These are phyloP conservation scores for Trachurus trachurus DNA, from an alignment of 2,797 vertebrate species.

Conservation along the genomic window DNA sequence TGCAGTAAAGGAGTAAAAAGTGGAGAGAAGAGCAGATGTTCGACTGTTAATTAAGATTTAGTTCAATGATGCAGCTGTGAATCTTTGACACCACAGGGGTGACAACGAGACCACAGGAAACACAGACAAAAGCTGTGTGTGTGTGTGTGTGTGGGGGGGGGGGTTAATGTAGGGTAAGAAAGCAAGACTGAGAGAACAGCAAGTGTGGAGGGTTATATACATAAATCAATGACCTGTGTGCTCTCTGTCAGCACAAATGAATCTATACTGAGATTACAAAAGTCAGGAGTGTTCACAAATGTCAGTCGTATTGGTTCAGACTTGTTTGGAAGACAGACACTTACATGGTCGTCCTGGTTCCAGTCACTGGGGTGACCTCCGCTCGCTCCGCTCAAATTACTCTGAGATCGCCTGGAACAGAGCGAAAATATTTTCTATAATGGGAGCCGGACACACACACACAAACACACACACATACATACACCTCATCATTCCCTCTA, in stretches of 20 bases:
- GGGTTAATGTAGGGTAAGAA: neutral
- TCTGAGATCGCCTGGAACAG: slow-evolving; percentile 87
- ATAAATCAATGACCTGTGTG: slow-evolving; percentile 53
- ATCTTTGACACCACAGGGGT: slow-evolving; percentile 44
- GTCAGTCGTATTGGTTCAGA: slow-evolving; percentile 50
- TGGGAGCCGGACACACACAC: slow-evolving; percentile 11
- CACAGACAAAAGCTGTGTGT: slow-evolving; percentile 28
- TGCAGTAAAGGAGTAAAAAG: slow-evolving; percentile 16
- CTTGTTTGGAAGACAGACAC: slow-evolving; percentile 61
- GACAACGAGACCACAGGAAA: slow-evolving; percentile 28
- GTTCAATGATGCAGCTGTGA: slow-evolving; percentile 62
- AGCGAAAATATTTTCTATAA: slow-evolving; percentile 31
- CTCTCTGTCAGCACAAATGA: slow-evolving; percentile 33
- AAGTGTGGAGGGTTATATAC: slow-evolving; percentile 39
- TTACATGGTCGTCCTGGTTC: slow-evolving; percentile 92
- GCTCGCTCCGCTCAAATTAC: slow-evolving; percentile 89
- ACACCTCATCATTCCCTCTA: neutral
- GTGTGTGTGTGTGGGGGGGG: too few species aligned
- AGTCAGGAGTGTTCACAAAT: slow-evolving; percentile 49
- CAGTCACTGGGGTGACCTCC: slow-evolving; percentile 90
- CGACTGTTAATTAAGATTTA: slow-evolving; percentile 71
- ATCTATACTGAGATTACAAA: slow-evolving; percentile 30
- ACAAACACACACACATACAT: slow-evolving; percentile 22
- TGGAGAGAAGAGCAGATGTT: slow-evolving; percentile 66
- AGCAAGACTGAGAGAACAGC: slow-evolving; percentile 23